A percentile compares a stretch with the other conserved stretches of the same genome.
phyloP scores from a whole-genome alignment of 2,113 vertebrate species.

The Meleagris gallopavo region DNA sequence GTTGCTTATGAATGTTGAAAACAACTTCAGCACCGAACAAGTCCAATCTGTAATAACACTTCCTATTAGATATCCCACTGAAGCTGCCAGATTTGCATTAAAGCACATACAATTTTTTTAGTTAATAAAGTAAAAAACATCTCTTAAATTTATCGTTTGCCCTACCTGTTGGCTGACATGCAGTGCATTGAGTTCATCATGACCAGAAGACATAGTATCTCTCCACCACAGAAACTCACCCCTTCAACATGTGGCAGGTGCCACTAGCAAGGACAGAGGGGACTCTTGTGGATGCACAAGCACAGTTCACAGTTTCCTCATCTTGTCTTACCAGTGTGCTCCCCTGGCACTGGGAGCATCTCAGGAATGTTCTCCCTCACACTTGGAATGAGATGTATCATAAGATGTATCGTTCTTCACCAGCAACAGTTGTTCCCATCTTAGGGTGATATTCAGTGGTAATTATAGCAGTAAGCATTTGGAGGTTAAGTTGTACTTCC shows the following conservation, averaged over 20 bases:
- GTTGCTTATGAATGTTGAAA: background rate
- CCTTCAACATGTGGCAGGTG: background rate
- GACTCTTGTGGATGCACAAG: background rate
- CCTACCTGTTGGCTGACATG: background rate
- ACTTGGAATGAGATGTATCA: background rate
- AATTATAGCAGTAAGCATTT: background rate
- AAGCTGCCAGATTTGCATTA: background rate
- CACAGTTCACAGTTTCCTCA: background rate
- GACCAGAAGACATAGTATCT: background rate
- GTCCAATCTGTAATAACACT: background rate
- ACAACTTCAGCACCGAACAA: constrained; percentile 11
- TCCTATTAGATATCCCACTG: background rate
- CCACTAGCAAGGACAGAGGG: background rate
- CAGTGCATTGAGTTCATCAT: background rate
- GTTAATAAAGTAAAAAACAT: background rate
- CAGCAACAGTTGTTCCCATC: background rate
- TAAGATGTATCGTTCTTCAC: background rate
- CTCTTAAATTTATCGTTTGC: background rate
- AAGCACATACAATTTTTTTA: background rate
- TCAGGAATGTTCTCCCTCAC: background rate
- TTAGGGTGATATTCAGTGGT: background rate
- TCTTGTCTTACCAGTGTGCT: background rate
- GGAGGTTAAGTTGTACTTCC: background rate
- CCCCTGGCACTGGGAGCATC: background rate
- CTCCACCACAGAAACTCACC: background rate